Conservation (phyloP, 1,140 invertebrate genomes). For the Drosophila sechellia region DNA sequence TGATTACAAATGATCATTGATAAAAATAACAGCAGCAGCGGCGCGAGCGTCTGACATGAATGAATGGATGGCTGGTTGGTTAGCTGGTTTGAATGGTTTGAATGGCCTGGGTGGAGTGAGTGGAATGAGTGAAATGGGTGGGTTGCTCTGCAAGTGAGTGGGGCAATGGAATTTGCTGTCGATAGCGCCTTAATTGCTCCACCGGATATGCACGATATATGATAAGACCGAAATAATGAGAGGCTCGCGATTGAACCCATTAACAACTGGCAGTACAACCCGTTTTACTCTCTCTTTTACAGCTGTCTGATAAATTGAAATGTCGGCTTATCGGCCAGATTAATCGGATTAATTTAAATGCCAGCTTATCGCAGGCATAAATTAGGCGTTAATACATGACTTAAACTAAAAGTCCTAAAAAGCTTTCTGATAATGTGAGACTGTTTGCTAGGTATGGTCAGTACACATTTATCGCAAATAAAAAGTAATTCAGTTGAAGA, state of each 20-base stretch:
- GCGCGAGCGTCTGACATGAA: constrained; percentile 35
- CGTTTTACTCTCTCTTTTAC: constrained; percentile 32
- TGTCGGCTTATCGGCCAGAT: constrained; percentile 31
- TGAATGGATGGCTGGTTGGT: constrained; percentile 47
- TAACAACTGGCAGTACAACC: constrained; percentile 18
- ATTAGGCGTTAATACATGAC: constrained; percentile 18
- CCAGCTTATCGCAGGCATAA: constrained; percentile 24
- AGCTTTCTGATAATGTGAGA: not conserved
- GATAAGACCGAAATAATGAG: constrained; percentile 39
- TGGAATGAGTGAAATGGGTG: not conserved
- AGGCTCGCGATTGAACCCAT: constrained; percentile 29
- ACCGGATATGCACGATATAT: constrained; percentile 59
- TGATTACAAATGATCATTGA: constrained; percentile 68
- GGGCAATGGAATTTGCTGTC: constrained; percentile 49
- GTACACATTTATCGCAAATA: not conserved
- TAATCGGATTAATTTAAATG: constrained; percentile 42
- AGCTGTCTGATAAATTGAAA: constrained; percentile 31
- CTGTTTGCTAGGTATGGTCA: not conserved
- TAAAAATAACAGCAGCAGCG: constrained; percentile 61
- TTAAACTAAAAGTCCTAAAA: not conserved
- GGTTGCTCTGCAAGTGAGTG: constrained; percentile 18
- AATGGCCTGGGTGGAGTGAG: not conserved
- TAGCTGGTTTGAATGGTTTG: constrained; percentile 7
- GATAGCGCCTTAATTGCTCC: constrained; percentile 56
- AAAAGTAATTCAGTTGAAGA: not conserved